phyloP scores from a whole-genome alignment of 2,113 vertebrate genomes.

The Heloderma charlesbogerti region DNA sequence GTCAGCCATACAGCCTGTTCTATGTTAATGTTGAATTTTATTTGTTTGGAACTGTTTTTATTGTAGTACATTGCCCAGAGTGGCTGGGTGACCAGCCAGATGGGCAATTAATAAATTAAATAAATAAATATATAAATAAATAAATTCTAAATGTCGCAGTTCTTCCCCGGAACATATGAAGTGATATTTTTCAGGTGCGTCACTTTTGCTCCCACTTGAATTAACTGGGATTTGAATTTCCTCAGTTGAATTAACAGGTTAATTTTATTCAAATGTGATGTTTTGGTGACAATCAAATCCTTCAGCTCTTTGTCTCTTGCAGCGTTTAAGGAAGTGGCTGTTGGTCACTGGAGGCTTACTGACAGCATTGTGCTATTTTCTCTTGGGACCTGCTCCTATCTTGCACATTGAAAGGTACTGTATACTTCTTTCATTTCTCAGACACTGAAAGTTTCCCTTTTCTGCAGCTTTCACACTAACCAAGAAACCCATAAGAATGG shows the following conservation, averaged over 20 bases:
- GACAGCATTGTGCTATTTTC: constrained; percentile 81
- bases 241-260: not conserved
- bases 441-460: not conserved
- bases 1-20: not conserved
- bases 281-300: constrained; percentile 1
- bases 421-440: not conserved
- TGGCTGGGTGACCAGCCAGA: too few species aligned
- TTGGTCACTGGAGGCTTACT: constrained; percentile 82
- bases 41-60: too few species aligned
- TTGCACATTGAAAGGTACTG: constrained; percentile 86
- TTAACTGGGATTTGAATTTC: not conserved
- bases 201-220: not conserved
- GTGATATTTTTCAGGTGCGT: not conserved
- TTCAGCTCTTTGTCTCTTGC: constrained; percentile 51
- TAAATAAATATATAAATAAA: too few species aligned
- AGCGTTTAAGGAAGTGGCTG: constrained; percentile 84
- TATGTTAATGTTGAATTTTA: too few species aligned
- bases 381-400: constrained; percentile 89
- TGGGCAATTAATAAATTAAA: too few species aligned
- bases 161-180: not conserved
- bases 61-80: too few species aligned
- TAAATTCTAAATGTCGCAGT: not conserved
- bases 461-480: not conserved
- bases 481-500: not conserved
- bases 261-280: not conserved